Percentiles rank a stretch among this genome's conserved stretches.
Conservation (phyloP, 2,888 invertebrate species). For the Sphecodes monilicornis region DNA sequence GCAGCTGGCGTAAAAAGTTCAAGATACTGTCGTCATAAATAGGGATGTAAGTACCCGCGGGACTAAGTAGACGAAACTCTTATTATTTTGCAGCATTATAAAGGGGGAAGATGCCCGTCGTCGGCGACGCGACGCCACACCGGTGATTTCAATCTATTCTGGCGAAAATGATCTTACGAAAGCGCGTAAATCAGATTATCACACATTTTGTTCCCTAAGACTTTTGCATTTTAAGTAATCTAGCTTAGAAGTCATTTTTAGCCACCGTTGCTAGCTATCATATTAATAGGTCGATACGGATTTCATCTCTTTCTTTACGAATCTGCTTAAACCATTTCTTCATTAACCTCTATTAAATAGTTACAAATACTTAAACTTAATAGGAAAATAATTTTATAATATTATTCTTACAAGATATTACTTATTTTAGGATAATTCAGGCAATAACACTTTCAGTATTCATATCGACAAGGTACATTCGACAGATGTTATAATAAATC, state of each 20-base stretch:
- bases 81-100: constrained; percentile 74
- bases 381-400: background rate
- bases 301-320: background rate
- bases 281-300: background rate
- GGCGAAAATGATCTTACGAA: constrained; percentile 51
- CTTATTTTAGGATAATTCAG: background rate
- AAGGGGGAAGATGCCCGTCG: constrained; percentile 24
- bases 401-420: too few relatives aligned
- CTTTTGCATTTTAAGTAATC: constrained; percentile 15
- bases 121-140: constrained; percentile 36
- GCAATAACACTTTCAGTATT: too few relatives aligned
- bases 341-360: background rate
- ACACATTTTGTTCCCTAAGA: constrained; percentile 31
- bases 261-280: background rate
- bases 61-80: constrained; percentile 73
- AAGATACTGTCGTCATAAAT: constrained; percentile 73
- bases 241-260: constrained; percentile 17
- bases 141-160: constrained; percentile 56
- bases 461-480: too few relatives aligned
- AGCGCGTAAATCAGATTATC: constrained; percentile 61
- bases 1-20: constrained; percentile 58
- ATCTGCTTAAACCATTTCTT: background rate
- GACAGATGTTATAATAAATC: too few relatives aligned
- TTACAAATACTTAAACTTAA: background rate
- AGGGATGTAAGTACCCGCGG: constrained; percentile 66